Base-by-base conservation (phyloP, 2,113 vertebrate species). In the Cryptoleucopteryx plumbea region DNA sequence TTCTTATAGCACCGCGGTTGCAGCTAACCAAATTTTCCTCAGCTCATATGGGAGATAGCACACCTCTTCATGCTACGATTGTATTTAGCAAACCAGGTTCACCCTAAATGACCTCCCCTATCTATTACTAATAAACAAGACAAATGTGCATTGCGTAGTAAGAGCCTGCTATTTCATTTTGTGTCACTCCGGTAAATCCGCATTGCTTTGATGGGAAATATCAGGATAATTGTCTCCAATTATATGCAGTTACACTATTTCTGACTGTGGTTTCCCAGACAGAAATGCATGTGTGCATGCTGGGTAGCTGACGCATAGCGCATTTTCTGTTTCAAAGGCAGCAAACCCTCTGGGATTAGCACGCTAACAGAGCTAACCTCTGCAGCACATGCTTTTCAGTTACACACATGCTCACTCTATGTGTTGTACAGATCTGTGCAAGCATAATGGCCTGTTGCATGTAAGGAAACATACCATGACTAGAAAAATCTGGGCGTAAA, bases 1-100 rank as follows among this genome's bases (percentile, higher is more conserved):
- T 50, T n/a, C 50, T 48, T 34, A 25, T 1, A 80, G 38, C 22
- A 38, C 27, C 48, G 3, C 0, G 0, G 4, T 40, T 66, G 68
- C 31, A 91, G 26, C n/a, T 68, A 47, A 62, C 5, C 22, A 68
- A 59, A 16, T 42, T 83, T 62, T 61, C 71, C 75, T 88, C 67
- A 50, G 34, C 19, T 50, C 65, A 5, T 42, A n/a, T 2, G 6
- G 68, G 47, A 84, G 19, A 58, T 10, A 81, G 4, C 50, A 81
- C 68, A 73, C 15, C n/a, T 91, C 32, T 63, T 75, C 45, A 5
- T 19, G n/a, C 15, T 48, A 7, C 5, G 1, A 27, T 48, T 82
- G 71, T 25, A 11, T 86, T 84, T 86, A 86, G 20, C 50, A 86
- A 92, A 71, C 42, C 55, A 50, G 7, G 12, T 38, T 93, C 6